Conservation (phyloP, 1,140 invertebrate species). For the Adoxophyes honmai region DNA sequence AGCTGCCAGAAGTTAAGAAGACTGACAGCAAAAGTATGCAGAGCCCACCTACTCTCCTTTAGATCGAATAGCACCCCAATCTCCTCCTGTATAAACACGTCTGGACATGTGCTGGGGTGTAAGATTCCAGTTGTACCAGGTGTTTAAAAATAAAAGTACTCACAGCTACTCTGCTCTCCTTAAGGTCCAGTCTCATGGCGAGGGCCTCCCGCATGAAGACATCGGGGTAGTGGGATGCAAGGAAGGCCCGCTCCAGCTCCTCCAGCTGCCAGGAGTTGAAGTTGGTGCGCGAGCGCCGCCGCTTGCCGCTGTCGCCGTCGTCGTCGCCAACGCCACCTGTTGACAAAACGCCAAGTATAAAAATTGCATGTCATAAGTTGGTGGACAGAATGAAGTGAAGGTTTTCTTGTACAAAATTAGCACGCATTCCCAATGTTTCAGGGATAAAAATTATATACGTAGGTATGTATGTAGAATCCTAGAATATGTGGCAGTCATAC, state of each 20-base stretch:
- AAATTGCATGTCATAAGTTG: too few relatives aligned
- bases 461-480: too few relatives aligned
- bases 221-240: slow-evolving; percentile 98
- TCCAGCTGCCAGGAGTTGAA: slow-evolving; percentile 99
- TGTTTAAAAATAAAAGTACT: slow-evolving; percentile 83
- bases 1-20: neutral
- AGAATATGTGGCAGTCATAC: too few relatives aligned
- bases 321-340: slow-evolving; percentile 78
- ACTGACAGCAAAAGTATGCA: slow-evolving; percentile 78
- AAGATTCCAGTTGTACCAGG: slow-evolving; percentile 98
- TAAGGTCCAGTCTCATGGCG: slow-evolving; percentile 95
- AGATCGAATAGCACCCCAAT: slow-evolving; percentile 96
- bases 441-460: too few relatives aligned
- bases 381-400: too few relatives aligned
- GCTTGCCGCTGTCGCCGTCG: slow-evolving; percentile 85
- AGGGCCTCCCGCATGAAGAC: slow-evolving; percentile 98
- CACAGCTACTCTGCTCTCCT: slow-evolving; percentile 98
- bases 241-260: slow-evolving; percentile 97
- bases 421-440: too few relatives aligned
- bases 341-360: slow-evolving; percentile 5
- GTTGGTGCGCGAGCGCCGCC: slow-evolving; percentile 96
- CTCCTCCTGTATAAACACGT: slow-evolving; percentile 98
- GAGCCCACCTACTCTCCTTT: slow-evolving; percentile 98
- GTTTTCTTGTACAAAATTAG: too few relatives aligned
- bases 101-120: slow-evolving; percentile 97